phyloP scores from a whole-genome alignment of 2,888 invertebrate species.

The Ophion ellenae region DNA sequence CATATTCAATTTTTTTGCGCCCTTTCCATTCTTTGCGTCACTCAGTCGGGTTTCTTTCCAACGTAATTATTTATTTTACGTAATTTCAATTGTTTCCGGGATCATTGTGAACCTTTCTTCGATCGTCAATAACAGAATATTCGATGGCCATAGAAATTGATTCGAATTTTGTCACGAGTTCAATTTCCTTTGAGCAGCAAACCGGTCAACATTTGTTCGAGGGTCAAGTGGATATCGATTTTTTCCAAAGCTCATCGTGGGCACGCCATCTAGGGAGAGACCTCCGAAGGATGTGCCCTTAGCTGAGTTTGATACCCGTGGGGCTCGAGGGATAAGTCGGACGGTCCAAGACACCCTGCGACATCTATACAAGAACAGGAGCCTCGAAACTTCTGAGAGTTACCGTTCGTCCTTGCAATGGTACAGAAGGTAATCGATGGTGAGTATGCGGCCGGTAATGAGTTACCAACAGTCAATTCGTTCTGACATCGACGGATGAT shows the following conservation, averaged over 20 bases:
- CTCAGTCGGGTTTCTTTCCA: background rate
- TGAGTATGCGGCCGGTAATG: background rate
- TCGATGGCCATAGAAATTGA: too few species aligned
- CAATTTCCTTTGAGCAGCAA: too few species aligned
- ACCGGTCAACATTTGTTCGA: background rate
- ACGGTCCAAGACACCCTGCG: constrained; percentile 27
- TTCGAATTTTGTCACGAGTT: background rate
- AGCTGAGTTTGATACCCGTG: background rate
- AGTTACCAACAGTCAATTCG: background rate
- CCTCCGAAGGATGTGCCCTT: background rate
- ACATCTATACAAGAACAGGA: constrained; percentile 20
- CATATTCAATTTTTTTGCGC: background rate
- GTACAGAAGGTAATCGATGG: background rate
- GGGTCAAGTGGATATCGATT: constrained; percentile 13
- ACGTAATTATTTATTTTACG: background rate
- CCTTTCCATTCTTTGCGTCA: background rate
- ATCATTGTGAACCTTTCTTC: too few species aligned
- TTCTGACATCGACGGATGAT: constrained; percentile 24
- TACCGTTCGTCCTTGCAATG: constrained; percentile 9
- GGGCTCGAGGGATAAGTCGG: constrained; percentile 36
- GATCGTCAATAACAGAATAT: too few species aligned
- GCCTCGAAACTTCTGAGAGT: background rate
- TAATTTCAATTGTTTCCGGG: background rate
- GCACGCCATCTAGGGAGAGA: constrained; percentile 28
- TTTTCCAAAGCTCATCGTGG: background rate